phyloP scores from a whole-genome alignment of 2,797 vertebrate species.

The Pipistrellus kuhlii region DNA sequence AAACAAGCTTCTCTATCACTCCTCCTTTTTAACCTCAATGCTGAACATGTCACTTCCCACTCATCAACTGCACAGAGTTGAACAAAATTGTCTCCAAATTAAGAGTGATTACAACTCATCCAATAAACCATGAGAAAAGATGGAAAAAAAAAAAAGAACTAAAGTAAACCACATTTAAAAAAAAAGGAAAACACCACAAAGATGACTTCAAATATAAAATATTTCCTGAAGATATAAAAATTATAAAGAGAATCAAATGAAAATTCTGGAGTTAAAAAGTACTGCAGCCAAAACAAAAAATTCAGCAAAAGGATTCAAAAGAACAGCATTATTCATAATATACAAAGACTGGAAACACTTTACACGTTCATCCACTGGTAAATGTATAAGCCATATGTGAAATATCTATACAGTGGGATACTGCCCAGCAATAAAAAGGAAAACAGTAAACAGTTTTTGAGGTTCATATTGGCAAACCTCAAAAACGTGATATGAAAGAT shows the following conservation, averaged over 20 bases:
- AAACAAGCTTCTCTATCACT: background rate
- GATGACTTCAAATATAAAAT: slow-evolving; percentile 5
- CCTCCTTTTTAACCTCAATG: background rate
- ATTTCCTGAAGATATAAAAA: background rate
- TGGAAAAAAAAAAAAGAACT: too few relatives aligned
- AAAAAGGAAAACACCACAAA: background rate
- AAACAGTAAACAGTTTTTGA: background rate
- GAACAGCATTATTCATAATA: background rate
- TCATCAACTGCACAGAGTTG: background rate
- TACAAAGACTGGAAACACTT: background rate
- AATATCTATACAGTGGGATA: background rate
- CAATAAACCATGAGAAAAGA: background rate
- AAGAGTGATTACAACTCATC: background rate
- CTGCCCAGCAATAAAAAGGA: background rate
- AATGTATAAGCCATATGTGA: background rate
- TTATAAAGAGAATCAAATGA: background rate
- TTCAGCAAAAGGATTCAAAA: background rate
- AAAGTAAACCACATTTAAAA: background rate
- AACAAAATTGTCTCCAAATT: slow-evolving; percentile 9
- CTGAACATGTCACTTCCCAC: background rate
- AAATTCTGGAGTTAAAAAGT: slow-evolving; percentile 5
- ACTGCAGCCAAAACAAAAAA: slow-evolving; percentile 4
- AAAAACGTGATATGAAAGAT: background rate
- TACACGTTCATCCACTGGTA: background rate
- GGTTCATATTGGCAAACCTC: background rate